Conservation (phyloP, 2,888 invertebrate species). For the Antheraea yamamai region DNA sequence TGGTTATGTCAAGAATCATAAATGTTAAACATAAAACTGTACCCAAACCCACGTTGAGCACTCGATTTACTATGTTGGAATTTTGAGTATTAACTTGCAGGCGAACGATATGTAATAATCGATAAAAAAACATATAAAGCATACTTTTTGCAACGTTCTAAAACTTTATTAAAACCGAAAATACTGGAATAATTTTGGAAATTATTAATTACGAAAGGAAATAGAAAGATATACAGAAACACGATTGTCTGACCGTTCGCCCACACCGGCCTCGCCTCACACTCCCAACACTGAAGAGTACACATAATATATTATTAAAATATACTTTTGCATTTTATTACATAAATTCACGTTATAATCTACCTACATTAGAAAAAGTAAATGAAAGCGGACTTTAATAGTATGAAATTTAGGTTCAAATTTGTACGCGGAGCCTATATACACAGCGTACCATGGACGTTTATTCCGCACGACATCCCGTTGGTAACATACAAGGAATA, state of each 20-base stretch:
- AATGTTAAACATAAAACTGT: conserved; percentile 33
- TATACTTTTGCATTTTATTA: conserved; percentile 82
- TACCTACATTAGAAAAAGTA: conserved; percentile 79
- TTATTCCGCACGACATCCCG: conserved; percentile 63
- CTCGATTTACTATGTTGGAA: conserved; percentile 63
- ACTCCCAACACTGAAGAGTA: conserved; percentile 75
- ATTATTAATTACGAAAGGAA: not conserved
- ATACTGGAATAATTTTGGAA: not conserved
- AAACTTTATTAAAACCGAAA: not conserved
- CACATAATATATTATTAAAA: conserved; percentile 80
- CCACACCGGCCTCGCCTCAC: conserved; percentile 79
- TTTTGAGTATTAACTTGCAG: conserved; percentile 74
- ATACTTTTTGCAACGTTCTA: not conserved
- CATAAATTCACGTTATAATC: conserved; percentile 82
- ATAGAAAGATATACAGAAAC: conserved; percentile 26
- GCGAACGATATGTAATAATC: conserved; percentile 53
- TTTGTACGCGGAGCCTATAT: conserved; percentile 80
- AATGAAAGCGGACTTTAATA: conserved; percentile 76
- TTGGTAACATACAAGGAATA: conserved; percentile 51
- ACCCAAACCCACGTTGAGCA: conserved; percentile 67
- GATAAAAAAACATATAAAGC: not conserved
- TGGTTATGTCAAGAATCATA: conserved; percentile 34
- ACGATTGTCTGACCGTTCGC: conserved; percentile 54
- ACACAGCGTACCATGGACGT: conserved; percentile 82
- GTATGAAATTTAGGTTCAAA: conserved; percentile 75